A percentile compares a stretch with the other conserved stretches of the same genome.
phyloP scores from a whole-genome alignment of 2,888 invertebrate genomes.

The Xestoiulus laeticollis region DNA sequence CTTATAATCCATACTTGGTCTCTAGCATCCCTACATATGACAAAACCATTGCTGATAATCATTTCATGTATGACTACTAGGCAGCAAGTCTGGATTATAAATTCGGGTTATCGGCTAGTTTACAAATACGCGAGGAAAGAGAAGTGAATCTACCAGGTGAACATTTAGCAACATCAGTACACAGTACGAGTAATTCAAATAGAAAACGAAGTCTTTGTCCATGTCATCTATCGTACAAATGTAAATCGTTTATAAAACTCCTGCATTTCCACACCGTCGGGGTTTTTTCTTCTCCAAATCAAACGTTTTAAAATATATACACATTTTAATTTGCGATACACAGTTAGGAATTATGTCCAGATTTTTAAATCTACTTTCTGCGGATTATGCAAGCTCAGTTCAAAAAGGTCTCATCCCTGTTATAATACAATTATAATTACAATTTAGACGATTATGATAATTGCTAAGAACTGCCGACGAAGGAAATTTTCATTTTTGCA shows the following conservation, averaged over 20 bases:
- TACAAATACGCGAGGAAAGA: not conserved
- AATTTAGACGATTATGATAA: not conserved
- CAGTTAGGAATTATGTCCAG: not conserved
- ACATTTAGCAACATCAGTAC: constrained; percentile 5
- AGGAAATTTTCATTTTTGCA: not conserved
- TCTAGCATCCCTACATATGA: not conserved
- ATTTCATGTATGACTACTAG: not conserved
- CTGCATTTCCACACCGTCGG: not conserved
- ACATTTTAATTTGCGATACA: not conserved
- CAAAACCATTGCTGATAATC: not conserved
- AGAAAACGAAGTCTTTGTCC: constrained; percentile 13
- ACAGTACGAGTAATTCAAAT: not conserved
- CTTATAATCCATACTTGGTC: not conserved
- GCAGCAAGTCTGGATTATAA: not conserved
- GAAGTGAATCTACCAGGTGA: not conserved
- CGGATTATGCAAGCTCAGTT: not conserved
- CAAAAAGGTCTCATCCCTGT: not conserved
- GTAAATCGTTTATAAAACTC: constrained; percentile 13
- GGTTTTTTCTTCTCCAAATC: not conserved
- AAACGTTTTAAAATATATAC: constrained; percentile 31
- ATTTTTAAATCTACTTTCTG: not conserved
- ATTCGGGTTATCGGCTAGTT: not conserved
- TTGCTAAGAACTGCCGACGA: constrained; percentile 32
- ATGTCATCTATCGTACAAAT: not conserved
- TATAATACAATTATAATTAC: constrained; percentile 24